These are phyloP conservation scores for Malacosoma neustria DNA, from an alignment of 2,888 invertebrate species.

Conservation along the genomic window DNA sequence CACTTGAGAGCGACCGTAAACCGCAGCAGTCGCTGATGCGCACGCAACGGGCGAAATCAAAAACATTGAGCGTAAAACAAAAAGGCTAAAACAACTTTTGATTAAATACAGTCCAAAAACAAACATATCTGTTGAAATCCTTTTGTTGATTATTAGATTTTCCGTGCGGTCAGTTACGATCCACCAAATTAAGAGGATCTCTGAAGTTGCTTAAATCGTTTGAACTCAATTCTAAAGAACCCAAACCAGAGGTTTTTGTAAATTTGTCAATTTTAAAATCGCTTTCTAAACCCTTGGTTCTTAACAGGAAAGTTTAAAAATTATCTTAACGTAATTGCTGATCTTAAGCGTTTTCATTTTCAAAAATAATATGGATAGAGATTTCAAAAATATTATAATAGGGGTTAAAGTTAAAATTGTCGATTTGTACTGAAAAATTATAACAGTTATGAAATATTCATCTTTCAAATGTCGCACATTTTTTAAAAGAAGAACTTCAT, in stretches of 20 bases:
- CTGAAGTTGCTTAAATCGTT: neutral
- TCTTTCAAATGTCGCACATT: no score
- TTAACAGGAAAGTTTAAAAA: no score
- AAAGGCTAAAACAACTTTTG: slow-evolving; percentile 27
- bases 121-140: slow-evolving; percentile 15
- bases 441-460: no score
- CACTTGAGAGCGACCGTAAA: slow-evolving; percentile 1
- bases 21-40: slow-evolving; percentile 1
- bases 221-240: neutral
- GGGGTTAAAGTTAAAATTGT: no score
- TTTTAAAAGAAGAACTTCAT: no score
- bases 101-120: slow-evolving; percentile 29
- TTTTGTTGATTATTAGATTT: slow-evolving; percentile 21
- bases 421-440: no score
- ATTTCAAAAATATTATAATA: no score
- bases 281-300: neutral
- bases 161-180: slow-evolving; percentile 9
- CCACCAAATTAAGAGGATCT: neutral
- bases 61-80: slow-evolving; percentile 16
- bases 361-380: no score
- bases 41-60: slow-evolving; percentile 9
- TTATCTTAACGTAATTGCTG: no score
- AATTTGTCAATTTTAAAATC: slow-evolving; percentile 1
- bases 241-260: neutral
- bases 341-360: no score